These are phyloP conservation scores for Tinea trinotella DNA, from an alignment of 2,888 invertebrate species.

Conservation along the genomic window DNA sequence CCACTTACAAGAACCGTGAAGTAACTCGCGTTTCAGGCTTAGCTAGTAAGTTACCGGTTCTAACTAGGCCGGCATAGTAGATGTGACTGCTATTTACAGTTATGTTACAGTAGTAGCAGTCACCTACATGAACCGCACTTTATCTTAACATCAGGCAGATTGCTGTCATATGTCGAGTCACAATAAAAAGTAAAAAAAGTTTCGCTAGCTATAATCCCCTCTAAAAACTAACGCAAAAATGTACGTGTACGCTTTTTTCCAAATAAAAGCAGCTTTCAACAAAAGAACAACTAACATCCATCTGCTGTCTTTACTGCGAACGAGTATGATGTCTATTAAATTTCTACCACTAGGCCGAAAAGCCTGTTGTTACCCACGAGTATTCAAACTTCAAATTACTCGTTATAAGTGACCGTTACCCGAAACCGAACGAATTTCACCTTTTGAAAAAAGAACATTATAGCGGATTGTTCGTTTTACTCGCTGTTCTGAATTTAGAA, in stretches of 20 bases:
- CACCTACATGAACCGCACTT: no score
- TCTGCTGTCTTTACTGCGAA: neutral
- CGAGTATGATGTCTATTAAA: conserved; percentile 1
- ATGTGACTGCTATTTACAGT: no score
- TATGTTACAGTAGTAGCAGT: no score
- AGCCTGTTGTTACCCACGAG: conserved; percentile 21
- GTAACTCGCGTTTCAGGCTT: no score
- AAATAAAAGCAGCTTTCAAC: neutral
- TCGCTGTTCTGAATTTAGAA: no score
- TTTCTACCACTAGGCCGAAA: neutral
- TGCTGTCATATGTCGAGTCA: no score
- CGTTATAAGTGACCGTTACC: conserved; percentile 11
- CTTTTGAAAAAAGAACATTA: neutral
- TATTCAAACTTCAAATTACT: conserved; percentile 25
- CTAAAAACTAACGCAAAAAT: neutral
- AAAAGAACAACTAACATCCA: conserved; percentile 8
- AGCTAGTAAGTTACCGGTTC: no score
- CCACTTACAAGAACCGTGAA: no score
- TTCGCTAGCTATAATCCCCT: no score
- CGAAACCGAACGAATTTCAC: neutral
- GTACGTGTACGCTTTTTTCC: neutral
- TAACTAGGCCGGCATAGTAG: no score
- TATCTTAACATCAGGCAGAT: no score
- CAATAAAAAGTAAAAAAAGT: neutral
- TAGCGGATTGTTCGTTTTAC: neutral